Evolutionary conservation across 2,797 vertebrate species (phyloP), one percentile per base, ranked within the genome.

Genomic region (Lophotriccus pileatus): DNA sequence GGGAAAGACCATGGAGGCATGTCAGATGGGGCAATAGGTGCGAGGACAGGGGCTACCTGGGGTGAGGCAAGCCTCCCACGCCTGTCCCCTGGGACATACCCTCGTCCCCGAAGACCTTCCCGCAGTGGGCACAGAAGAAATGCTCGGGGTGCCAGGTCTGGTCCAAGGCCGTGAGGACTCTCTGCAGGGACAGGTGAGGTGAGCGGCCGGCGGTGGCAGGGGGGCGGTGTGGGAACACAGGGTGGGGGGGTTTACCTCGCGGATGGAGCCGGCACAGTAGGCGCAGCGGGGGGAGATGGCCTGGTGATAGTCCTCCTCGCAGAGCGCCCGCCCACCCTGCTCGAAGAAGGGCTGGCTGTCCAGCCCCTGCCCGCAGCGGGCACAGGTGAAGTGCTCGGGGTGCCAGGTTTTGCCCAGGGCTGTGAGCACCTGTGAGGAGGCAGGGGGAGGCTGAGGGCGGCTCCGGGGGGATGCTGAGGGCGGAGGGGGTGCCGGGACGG

Each of bases 81-180:
- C 14, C 41, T 3, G 3, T 28, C 18, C 36, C 32, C 25, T 18
- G 12, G 68, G 46, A 56, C 56, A 1, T 91, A 99, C 99, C 98
- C 3, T 99, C 98, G 17, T 97, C 23, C 68, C 98, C 98, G 11
- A 99, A 99, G 59, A 96, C 94, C 67, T 97, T 97, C 91, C 99
- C 99, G 1, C 99, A 99, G 94, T 98, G 98, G 70, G 97, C 64
- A 9, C 99, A 99, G 98, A 99, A 99, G 97, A 99, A 99, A 95
- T 99, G 99, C 81, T 99, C 99, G 0, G 99, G 99, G 86, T 99
- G 99, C 99, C 99, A 99, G 36, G 98, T 99, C 94, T 98, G 97
- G 96, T 99, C 97, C 98, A 99, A 97, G 10, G 99, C 99, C 2
- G 98, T 99, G 96, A 99, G 94, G 94, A 99, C 98, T 96, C 98